These are phyloP conservation scores for Diloba caeruleocephala DNA, from an alignment of 2,888 invertebrate species.

Conservation along the genomic window DNA sequence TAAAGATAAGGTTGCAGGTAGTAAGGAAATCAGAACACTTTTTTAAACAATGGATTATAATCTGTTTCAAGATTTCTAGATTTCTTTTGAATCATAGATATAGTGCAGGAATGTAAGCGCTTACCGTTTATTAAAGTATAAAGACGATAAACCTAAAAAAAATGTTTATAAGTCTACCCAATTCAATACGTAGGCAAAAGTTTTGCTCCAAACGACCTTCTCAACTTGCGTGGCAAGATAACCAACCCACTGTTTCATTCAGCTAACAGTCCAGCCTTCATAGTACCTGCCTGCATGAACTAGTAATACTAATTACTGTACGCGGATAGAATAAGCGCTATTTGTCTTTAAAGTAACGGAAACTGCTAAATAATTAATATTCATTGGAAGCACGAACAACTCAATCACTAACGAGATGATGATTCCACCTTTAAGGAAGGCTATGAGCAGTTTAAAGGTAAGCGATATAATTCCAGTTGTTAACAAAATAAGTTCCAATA, in stretches of 20 bases:
- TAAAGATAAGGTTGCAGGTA: no score
- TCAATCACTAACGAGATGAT: conserved; percentile 10
- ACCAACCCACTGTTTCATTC: conserved; percentile 21
- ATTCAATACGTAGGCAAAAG: background rate
- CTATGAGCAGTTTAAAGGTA: background rate
- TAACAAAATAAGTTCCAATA: background rate
- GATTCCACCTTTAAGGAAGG: conserved; percentile 4
- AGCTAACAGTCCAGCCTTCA: conserved; percentile 45
- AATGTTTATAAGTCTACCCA: no score
- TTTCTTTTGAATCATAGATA: no score
- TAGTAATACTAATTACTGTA: conserved; percentile 39
- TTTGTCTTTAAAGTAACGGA: conserved; percentile 33
- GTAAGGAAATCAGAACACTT: no score
- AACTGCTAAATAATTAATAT: conserved; percentile 37
- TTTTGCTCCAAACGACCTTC: conserved; percentile 26
- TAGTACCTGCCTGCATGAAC: conserved; percentile 27
- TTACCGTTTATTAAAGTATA: no score
- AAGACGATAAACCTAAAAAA: no score
- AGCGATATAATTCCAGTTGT: background rate
- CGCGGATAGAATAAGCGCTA: conserved; percentile 29
- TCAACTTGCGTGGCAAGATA: conserved; percentile 1
- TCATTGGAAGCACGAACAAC: conserved; percentile 26
- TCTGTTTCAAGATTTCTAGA: no score
- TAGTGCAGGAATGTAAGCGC: no score
- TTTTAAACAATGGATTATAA: no score